Evolutionary conservation across 2,797 vertebrate genomes (phyloP), one percentile per base, ranked within the genome.

Genomic region (Melanotaenia boesemani): DNA sequence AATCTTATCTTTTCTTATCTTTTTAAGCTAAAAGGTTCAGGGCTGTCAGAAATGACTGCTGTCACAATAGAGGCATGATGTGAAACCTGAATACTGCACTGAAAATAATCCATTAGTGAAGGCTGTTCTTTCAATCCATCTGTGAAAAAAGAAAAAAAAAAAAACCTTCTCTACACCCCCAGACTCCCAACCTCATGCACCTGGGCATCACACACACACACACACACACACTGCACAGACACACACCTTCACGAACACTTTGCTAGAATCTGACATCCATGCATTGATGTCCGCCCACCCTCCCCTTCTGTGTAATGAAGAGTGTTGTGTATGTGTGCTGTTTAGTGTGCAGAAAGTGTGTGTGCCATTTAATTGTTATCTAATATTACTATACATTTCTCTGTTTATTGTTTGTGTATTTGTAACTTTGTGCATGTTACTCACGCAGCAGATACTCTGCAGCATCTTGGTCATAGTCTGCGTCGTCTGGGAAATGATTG

Each of bases 401-500:
- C 34, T 59, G 69, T 69, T 67, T 11, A 34, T 59, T 5, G 67
- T 28, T 18, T 4, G 36, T 69, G 54, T 24, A 13, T 59, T 65
- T 75, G 20, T 63, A 28, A 28, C n/a, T 58, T 6, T 64, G 9
- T 63, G 67, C 63, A 57, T 63, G 71, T 68, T 67, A 96, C 97
- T 94, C 93, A 97, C 97, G 96, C 85, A 97, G 95, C 85, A 98
- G 94, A 83, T 98, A 97, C 90, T 98, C 96, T 24, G 97, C 97
- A 74, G 97, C 95, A 92, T 98, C 97, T 70, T 98, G 97, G 91
- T 98, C 97, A 71, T 97, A 98, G 92, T 98, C 97, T 30, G 96
- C 96, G 83, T 98, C 97, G 11, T 98, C 97, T 4, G 97, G 96
- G 86, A 98, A 98, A 76, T 98, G 97, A 92, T 98, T 97, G 88